Evolutionary conservation across 1,140 invertebrate species (phyloP), one percentile per base, ranked within the genome.

Genomic region (Adoxophyes honmai): DNA sequence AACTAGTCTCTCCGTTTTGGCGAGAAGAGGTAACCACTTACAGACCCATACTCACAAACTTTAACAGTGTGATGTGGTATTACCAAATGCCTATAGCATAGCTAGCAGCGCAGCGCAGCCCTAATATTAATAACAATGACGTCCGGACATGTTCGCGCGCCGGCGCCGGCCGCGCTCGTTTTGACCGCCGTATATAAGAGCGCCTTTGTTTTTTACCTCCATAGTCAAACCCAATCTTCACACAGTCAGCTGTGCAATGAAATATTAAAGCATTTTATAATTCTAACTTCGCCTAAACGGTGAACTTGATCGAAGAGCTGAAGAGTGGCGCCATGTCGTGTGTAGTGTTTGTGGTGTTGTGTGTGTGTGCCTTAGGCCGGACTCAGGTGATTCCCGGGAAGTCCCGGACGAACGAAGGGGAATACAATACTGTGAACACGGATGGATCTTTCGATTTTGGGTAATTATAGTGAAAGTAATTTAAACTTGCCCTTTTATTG

Each of bases 401-500:
- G 57, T 76, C 86, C 9, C 74, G 78, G 60, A 68, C 84, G 0
- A 87, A 78, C 37, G 87, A 90, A 67, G 88, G 88, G 8, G 91
- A 91, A 35, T 91, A 89, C 60, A 91, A 91, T 57, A 91, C 74
- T 52, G 90, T 91, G 9, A 91, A 92, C 64, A 88, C 85, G n/a
- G 92, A 93, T 83, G 92, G 92, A 66, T 93, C 92, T 14, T 93
- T 90, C 67, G 90, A 92, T 81, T 93, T 93, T 81, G 91, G 92
- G 91, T 91, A 78, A 70, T 35, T 65, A 58, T 1, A 3, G n/a
- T 14, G 48, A 15, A 9, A 52, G 48, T n/a, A n/a, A n/a, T n/a
- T n/a, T n/a, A n/a, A n/a, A n/a, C n/a, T n/a, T n/a, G n/a, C n/a
- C n/a, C n/a, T n/a, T n/a, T n/a, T n/a, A n/a, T n/a, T n/a, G n/a